phyloP scores from a whole-genome alignment of 2,113 vertebrate species.

The Ctenodactylus gundi region DNA sequence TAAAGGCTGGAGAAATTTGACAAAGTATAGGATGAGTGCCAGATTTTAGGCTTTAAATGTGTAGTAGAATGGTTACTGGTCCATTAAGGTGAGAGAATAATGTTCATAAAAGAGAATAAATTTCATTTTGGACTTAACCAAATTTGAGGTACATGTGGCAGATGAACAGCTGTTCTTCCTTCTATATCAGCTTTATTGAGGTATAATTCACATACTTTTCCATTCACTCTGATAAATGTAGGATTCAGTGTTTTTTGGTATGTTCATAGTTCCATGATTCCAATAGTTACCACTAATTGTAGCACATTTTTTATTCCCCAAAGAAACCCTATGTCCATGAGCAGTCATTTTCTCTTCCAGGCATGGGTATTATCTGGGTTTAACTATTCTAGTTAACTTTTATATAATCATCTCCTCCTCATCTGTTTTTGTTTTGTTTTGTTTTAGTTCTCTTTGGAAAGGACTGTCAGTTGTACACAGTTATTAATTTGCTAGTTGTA shows the following conservation, averaged over 20 bases:
- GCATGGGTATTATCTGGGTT: not conserved
- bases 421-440: not conserved
- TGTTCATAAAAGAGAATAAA: not conserved
- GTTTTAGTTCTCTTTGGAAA: constrained; percentile 7
- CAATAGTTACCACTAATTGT: not conserved
- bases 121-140: not conserved
- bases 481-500: not conserved
- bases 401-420: not conserved
- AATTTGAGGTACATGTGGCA: not conserved
- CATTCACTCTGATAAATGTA: too few species aligned
- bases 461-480: not conserved
- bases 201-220: not conserved
- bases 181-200: not conserved
- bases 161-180: not conserved
- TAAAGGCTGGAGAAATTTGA: not conserved
- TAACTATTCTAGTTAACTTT: constrained; percentile 7
- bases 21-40: not conserved
- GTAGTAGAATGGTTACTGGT: not conserved
- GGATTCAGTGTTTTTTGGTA: too few species aligned
- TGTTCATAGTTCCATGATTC: not conserved
- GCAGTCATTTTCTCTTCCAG: not conserved
- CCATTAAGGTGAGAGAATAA: not conserved
- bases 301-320: not conserved
- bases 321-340: not conserved
- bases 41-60: not conserved